Conservation (phyloP, 2,113 vertebrate species). For the Rhinopomastus cyanomelas region DNA sequence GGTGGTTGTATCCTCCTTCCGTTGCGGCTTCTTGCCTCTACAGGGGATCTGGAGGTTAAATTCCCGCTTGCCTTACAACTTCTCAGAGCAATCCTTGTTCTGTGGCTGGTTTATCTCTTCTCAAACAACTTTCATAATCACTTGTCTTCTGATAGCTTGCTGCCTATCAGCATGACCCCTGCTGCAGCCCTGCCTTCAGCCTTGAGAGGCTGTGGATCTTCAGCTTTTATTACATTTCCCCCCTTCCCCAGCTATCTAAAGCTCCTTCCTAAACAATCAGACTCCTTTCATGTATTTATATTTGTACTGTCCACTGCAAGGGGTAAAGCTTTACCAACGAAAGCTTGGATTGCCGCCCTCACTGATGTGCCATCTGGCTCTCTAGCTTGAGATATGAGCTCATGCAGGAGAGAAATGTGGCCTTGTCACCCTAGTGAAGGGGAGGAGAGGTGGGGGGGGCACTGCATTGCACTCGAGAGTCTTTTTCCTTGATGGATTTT, state of each 20-base stretch:
- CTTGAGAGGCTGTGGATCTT: slow-evolving; percentile 1
- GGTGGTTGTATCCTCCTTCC: neutral
- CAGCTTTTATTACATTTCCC: neutral
- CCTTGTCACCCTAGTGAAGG: neutral
- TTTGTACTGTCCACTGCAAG: slow-evolving; percentile 40
- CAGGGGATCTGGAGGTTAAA: slow-evolving; percentile 20
- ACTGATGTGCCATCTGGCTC: slow-evolving; percentile 55
- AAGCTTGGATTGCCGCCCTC: slow-evolving; percentile 25
- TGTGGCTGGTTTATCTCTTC: slow-evolving; percentile 8
- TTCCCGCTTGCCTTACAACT: neutral
- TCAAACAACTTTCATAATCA: neutral
- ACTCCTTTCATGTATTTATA: slow-evolving; percentile 44
- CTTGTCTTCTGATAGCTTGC: slow-evolving; percentile 12
- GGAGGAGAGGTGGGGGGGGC: neutral
- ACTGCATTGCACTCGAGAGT: neutral
- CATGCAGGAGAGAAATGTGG: slow-evolving; percentile 22
- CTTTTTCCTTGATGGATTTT: neutral
- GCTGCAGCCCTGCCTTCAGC: neutral
- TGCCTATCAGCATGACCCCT: neutral
- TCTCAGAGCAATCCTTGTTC: neutral
- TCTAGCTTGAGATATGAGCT: slow-evolving; percentile 49
- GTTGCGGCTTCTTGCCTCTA: slow-evolving; percentile 4
- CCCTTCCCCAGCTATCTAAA: neutral
- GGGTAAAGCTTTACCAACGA: slow-evolving; percentile 34
- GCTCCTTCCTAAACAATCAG: slow-evolving; percentile 12